phyloP scores from a whole-genome alignment of 2,113 vertebrate genomes.

The Tetraodon nigroviridis region DNA sequence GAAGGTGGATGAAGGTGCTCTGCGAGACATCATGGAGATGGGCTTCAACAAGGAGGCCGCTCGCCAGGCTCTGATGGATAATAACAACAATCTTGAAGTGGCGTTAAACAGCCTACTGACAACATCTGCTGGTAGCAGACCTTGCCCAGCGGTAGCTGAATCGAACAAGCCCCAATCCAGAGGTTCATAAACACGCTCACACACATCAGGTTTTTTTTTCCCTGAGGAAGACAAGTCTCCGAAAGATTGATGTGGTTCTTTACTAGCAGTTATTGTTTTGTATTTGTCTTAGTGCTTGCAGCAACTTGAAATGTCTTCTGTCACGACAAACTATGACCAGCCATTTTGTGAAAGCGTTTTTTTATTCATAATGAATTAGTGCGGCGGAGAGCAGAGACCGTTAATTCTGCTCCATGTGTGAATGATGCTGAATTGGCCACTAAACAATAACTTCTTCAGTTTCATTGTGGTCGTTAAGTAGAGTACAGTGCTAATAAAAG shows the following conservation, averaged over 20 bases:
- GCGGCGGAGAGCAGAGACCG: too few species aligned
- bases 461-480: too few species aligned
- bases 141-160: conserved; percentile 54
- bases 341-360: too few species aligned
- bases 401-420: too few species aligned
- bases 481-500: too few species aligned
- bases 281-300: conserved; percentile 19
- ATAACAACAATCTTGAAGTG: conserved; percentile 91
- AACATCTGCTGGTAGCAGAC: conserved; percentile 78
- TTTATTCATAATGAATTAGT: too few species aligned
- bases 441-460: too few species aligned
- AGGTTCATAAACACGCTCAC: conserved; percentile 45
- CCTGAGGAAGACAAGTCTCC: too few species aligned
- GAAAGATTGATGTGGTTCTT: conserved; percentile 18
- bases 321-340: conserved; percentile 4
- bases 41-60: conserved; percentile 93
- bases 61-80: conserved; percentile 92
- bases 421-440: too few species aligned
- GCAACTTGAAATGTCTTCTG: conserved; percentile 10
- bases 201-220: background rate
- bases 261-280: conserved; percentile 11
- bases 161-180: conserved; percentile 49
- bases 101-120: conserved; percentile 90
- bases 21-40: conserved; percentile 97
- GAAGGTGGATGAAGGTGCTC: conserved; percentile 94